phyloP scores from a whole-genome alignment of 2,888 invertebrate genomes.

The Cenopis cana region DNA sequence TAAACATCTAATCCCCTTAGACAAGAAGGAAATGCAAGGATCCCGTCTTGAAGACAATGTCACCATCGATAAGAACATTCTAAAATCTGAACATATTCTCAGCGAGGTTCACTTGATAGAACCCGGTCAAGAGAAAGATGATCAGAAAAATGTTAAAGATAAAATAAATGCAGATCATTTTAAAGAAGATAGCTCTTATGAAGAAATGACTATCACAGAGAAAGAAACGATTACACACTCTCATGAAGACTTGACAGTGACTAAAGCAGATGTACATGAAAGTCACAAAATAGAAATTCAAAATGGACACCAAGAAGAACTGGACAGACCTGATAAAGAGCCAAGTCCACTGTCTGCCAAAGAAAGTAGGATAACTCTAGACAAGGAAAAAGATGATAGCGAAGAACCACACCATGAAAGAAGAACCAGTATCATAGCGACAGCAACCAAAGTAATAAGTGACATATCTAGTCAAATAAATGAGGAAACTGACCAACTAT shows the following conservation, averaged over 20 bases:
- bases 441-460: slow-evolving; percentile 17
- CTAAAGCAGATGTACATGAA: slow-evolving; percentile 33
- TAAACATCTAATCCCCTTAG: background rate
- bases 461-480: slow-evolving; percentile 26
- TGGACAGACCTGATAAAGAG: slow-evolving; percentile 20
- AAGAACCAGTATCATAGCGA: slow-evolving; percentile 43
- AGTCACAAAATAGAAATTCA: slow-evolving; percentile 5
- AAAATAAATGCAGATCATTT: slow-evolving; percentile 51
- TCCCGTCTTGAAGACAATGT: slow-evolving; percentile 26
- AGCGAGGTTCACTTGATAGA: slow-evolving; percentile 64
- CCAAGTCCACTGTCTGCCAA: slow-evolving; percentile 46
- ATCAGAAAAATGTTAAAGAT: slow-evolving; percentile 51
- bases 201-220: slow-evolving; percentile 44
- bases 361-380: slow-evolving; percentile 48
- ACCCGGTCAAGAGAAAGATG: slow-evolving; percentile 59
- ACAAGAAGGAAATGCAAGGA: background rate
- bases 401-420: slow-evolving; percentile 4
- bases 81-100: slow-evolving; percentile 58
- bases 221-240: slow-evolving; percentile 1
- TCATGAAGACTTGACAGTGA: slow-evolving; percentile 1
- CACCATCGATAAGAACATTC: slow-evolving; percentile 59
- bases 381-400: slow-evolving; percentile 48
- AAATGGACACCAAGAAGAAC: slow-evolving; percentile 25
- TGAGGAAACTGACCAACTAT: slow-evolving; percentile 12
- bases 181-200: slow-evolving; percentile 45